Evolutionary conservation across 2,797 vertebrate species (phyloP).

Genomic region (Pseudomugil tenellus): DNA sequence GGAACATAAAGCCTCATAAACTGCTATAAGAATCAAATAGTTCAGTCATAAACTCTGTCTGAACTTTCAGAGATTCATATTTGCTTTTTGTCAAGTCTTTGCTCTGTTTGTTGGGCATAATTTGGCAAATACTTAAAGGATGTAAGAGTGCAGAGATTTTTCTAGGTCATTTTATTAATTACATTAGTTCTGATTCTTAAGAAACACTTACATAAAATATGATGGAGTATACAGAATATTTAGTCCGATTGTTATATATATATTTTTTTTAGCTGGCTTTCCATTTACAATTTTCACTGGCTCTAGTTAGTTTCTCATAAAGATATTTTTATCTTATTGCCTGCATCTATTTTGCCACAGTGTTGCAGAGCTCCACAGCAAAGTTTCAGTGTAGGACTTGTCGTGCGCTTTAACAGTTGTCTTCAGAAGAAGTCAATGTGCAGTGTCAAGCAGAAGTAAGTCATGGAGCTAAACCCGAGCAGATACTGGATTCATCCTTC

Average conservation of each 20-base stretch:
- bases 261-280: not conserved
- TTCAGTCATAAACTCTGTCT: not conserved
- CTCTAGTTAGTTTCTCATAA: not conserved
- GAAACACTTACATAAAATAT: not conserved
- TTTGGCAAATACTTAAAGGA: constrained; percentile 1
- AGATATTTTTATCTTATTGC: not conserved
- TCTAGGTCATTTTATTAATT: not conserved
- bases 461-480: not conserved
- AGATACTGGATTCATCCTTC: not conserved
- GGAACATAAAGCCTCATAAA: not conserved
- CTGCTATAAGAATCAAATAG: not conserved
- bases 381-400: not conserved
- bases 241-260: not conserved
- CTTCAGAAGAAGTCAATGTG: not conserved
- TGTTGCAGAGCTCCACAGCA: not conserved
- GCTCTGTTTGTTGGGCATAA: not conserved
- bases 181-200: too few species aligned
- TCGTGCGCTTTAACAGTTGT: not conserved
- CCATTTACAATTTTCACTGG: not conserved
- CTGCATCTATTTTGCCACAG: rapidly evolving
- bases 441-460: not conserved
- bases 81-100: not conserved
- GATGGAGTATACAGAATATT: not conserved
- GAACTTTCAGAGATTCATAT: not conserved
- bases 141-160: not conserved